Conservation (phyloP, 2,113 vertebrate genomes). For the Vimba vimba region DNA sequence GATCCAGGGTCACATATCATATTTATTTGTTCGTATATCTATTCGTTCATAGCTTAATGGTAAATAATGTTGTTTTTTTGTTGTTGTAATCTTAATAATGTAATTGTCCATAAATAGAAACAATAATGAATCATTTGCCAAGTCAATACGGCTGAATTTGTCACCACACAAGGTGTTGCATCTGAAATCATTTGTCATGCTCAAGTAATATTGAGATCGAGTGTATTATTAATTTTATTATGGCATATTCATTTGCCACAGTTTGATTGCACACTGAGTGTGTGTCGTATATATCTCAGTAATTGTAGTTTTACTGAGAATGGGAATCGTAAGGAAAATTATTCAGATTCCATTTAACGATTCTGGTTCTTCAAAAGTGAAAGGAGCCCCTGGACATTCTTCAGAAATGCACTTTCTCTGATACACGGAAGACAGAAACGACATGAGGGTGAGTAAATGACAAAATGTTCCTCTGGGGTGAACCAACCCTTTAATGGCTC, state of each 20-base stretch:
- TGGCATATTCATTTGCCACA: slow-evolving; percentile 54
- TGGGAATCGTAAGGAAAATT: background rate
- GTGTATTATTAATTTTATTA: slow-evolving; percentile 49
- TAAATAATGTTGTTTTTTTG: background rate
- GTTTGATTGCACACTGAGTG: slow-evolving; percentile 13
- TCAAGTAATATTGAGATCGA: slow-evolving; percentile 46
- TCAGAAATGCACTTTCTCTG: background rate
- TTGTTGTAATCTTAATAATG: slow-evolving; percentile 22
- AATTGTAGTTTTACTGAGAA: slow-evolving; percentile 17
- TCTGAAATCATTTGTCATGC: slow-evolving; percentile 49
- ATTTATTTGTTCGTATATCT: no score
- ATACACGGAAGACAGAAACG: background rate
- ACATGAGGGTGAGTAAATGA: slow-evolving; percentile 2
- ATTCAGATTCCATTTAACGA: background rate
- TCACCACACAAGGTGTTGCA: slow-evolving; percentile 34
- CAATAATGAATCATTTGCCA: slow-evolving; percentile 20
- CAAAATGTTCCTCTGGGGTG: background rate
- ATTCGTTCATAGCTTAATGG: background rate
- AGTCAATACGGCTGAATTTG: slow-evolving; percentile 32
- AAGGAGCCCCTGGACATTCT: background rate
- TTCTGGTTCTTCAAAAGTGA: background rate
- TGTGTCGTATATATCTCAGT: background rate
- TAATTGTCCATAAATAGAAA: slow-evolving; percentile 37
- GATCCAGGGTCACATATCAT: no score
- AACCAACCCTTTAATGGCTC: background rate